Base-by-base conservation (phyloP, 1,140 invertebrate species). In the Vanessa tameamea region DNA sequence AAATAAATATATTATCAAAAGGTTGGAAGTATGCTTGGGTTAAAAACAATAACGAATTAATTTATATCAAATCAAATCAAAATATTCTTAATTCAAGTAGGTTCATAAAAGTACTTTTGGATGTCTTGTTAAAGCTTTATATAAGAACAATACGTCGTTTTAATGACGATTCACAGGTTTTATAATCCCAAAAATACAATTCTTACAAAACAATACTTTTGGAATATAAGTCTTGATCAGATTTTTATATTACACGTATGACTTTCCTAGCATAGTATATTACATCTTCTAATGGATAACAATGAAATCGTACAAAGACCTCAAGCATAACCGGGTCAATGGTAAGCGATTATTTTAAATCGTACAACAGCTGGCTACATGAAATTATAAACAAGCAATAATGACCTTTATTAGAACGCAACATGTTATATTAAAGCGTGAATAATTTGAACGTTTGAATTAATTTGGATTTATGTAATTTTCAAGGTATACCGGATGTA, bases 271-370 rank as follows among this genome's bases (percentile, higher is more conserved):
- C 31, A 63, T 43, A 61, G 7, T 2, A 69, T 76, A 72, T 71
- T 53, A 53, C 1, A 53, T 23, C 74, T 63, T 57, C 31, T 11
- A 64, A 53, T 55, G 65, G 47, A 64, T 47, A 57, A 48, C 48
- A 20, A 50, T 6, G 50, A 26, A n/a, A 26, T 48, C 69, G 55
- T 66, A 64, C 69, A 63, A 76, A 76, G 77, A 76, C 77, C 77
- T 79, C 72, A 71, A 51, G 70, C 66, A 68, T 73, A 79, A 73
- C 72, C 67, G 69, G 77, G 77, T 73, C 77, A 79, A 79, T 79
- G 77, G 75, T 76, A 76, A 68, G 55, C 71, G 68, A 76, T 79
- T 72, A 79, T 78, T 78, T 78, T 76, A 76, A 79, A 76, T 61
- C 70, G 70, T 76, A 72, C 69, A 75, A 61, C 48, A 64, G 50